Conservation (phyloP, 2,797 vertebrate species). For the Apogon talboti region DNA sequence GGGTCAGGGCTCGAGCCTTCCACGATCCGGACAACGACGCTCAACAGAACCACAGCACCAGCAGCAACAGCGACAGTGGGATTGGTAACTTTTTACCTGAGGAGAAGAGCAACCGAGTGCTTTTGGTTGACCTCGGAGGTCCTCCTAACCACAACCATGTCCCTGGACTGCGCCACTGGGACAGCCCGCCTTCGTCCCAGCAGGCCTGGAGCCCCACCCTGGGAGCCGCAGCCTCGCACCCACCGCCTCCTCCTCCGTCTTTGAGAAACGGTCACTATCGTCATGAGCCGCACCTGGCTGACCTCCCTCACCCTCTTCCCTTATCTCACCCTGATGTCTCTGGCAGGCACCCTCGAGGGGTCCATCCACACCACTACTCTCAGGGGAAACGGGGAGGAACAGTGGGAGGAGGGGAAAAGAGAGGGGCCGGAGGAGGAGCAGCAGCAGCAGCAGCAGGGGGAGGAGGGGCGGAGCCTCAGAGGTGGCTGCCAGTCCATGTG, state of each 20-base stretch:
- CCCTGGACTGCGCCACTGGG: constrained; percentile 84
- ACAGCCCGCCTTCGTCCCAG: constrained; percentile 81
- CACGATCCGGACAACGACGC: constrained; percentile 89
- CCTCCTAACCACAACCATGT: constrained; percentile 87
- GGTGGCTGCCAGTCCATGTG: constrained; percentile 95
- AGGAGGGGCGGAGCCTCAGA: constrained; percentile 79
- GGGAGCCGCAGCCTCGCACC: constrained; percentile 61
- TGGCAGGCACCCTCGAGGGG: constrained; percentile 76
- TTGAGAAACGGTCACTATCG: constrained; percentile 90
- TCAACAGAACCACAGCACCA: constrained; percentile 94
- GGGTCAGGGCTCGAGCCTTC: constrained; percentile 93
- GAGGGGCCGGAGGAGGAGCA: constrained; percentile 58
- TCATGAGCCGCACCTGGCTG: constrained; percentile 85
- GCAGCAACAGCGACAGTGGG: constrained; percentile 98
- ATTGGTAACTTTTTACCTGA: constrained; percentile 96
- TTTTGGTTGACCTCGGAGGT: constrained; percentile 93
- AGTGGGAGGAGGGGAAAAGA: constrained; percentile 77
- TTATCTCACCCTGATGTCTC: constrained; percentile 78
- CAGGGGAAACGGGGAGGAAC: constrained; percentile 85
- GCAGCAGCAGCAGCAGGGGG: constrained; percentile 58
- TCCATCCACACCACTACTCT: constrained; percentile 79
- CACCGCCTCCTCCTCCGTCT: constrained; percentile 65
- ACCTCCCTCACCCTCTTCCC: constrained; percentile 83
- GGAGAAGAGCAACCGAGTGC: constrained; percentile 92
- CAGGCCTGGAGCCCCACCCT: constrained; percentile 76